Base-by-base conservation (phyloP, 2,888 invertebrate species). In the Chorisops tibialis region DNA sequence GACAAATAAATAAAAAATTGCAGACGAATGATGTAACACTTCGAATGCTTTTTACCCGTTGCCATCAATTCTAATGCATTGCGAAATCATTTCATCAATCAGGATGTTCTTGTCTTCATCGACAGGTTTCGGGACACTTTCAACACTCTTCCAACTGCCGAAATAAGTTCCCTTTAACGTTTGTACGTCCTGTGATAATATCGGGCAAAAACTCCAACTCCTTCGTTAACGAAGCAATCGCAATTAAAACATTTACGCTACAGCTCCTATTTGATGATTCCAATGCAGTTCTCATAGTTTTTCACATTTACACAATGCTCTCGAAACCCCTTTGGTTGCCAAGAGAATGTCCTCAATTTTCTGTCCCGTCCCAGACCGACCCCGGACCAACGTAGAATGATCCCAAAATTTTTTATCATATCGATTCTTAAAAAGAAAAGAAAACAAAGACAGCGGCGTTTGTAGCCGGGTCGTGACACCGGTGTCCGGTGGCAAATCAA, bases 131-230 rank as follows among this genome's bases (percentile, higher is more conserved):
- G 99, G 99, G 1, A 99, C 93, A 78, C 89, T 91, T 59, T 96
- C 93, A 52, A 93, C 85, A 72, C 95, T 96, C 79, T 98, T 99
- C 89, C 93, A 98, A 74, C 93, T 94, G 70, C 95, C 95, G 71
- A 95, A 96, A 64, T 94, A 94, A 30, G 91, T 89, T 68, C 95
- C 95, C 76, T 91, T 94, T 99, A 99, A 99, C 1, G n/a, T n/a
- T n/a, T n/a, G 91, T 90, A 47, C 99, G 85, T 2, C 99, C 99
- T 4, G 97, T 98, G 16, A 99, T 96, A 62, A 99, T 83, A 77
- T 99, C 97, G 82, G 99, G 98, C 35, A 94, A 85, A 5, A 99
- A 99, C 68, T 91, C 87, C 68, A 99, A 97, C 79, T 98, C 98
- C 72, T 96, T 89, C 0, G 99, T 99, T 9, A 93, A 87, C 48